Evolutionary conservation across 2,113 vertebrate species (phyloP).

Genomic region (Peromyscus leucopus): DNA sequence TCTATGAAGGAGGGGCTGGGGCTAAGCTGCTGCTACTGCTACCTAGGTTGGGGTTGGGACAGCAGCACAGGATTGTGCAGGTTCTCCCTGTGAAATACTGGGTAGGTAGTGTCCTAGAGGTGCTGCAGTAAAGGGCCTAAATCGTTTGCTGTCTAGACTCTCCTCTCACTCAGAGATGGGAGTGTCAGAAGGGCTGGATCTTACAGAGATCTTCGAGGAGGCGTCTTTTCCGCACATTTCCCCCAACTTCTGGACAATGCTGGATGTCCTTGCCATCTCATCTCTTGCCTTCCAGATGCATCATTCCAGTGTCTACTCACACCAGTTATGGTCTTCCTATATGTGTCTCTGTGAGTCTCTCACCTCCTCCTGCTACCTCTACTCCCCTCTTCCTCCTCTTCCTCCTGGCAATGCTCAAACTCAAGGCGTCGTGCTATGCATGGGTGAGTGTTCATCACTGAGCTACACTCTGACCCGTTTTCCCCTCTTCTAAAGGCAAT

Average conservation of each 20-base stretch:
- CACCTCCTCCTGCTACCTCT: too few relatives aligned
- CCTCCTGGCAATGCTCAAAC: neutral
- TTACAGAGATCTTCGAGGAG: neutral
- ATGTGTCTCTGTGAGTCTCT: too few relatives aligned
- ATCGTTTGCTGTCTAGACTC: neutral
- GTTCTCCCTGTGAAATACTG: neutral
- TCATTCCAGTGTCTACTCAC: neutral
- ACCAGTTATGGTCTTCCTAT: neutral
- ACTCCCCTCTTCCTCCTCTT: neutral
- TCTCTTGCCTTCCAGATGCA: rapidly evolving
- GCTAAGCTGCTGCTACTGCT: rapidly evolving
- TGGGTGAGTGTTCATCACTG: neutral
- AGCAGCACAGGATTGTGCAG: neutral
- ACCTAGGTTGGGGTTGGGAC: neutral
- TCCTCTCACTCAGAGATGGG: neutral
- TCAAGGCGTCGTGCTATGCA: neutral
- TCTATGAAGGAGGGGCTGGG: rapidly evolving
- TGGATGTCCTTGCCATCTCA: too few relatives aligned
- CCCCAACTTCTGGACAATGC: neutral
- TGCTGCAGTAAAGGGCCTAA: neutral
- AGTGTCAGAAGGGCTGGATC: neutral
- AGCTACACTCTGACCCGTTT: neutral
- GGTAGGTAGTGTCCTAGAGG: neutral
- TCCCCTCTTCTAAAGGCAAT: neutral
- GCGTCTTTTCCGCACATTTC: neutral